Percentiles rank a stretch among this genome's conserved stretches.
Evolutionary conservation across 1,140 invertebrate genomes (phyloP).

Genomic region (Bombyx mandarina): DNA sequence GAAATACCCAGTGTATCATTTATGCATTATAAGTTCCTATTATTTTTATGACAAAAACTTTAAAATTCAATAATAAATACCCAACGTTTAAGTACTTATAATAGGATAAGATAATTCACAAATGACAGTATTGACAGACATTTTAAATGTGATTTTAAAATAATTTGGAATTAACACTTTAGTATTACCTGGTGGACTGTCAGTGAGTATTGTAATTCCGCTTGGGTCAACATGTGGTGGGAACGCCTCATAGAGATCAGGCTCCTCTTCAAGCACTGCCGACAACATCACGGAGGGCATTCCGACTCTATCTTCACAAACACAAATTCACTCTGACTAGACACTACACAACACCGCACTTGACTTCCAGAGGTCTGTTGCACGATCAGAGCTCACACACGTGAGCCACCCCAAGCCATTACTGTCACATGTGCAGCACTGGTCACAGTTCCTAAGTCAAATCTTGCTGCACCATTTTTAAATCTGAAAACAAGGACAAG

Average conservation of each 20-base stretch:
- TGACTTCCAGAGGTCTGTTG: conserved; percentile 33
- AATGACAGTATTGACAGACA: background rate
- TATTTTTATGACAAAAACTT: too few species aligned
- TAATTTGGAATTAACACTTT: background rate
- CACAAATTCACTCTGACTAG: conserved; percentile 50
- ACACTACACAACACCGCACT: conserved; percentile 63
- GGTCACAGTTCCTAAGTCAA: conserved; percentile 58
- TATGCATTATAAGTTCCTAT: too few species aligned
- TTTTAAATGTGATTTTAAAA: background rate
- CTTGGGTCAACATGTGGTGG: conserved; percentile 81
- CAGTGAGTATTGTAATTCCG: conserved; percentile 75
- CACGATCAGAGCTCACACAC: conserved; percentile 47
- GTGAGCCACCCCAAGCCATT: conserved; percentile 52
- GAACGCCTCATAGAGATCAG: conserved; percentile 80
- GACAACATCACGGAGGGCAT: conserved; percentile 72
- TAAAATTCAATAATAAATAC: too few species aligned
- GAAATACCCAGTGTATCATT: too few species aligned
- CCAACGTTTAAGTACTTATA: background rate
- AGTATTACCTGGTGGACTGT: conserved; percentile 63
- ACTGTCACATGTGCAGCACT: conserved; percentile 23
- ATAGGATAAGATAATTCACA: background rate
- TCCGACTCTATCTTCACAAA: conserved; percentile 46
- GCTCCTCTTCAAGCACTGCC: conserved; percentile 78
- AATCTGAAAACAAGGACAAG: conserved; percentile 52
- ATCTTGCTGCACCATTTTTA: conserved; percentile 72